phyloP scores from a whole-genome alignment of 2,888 invertebrate species.

The Timandra comae region DNA sequence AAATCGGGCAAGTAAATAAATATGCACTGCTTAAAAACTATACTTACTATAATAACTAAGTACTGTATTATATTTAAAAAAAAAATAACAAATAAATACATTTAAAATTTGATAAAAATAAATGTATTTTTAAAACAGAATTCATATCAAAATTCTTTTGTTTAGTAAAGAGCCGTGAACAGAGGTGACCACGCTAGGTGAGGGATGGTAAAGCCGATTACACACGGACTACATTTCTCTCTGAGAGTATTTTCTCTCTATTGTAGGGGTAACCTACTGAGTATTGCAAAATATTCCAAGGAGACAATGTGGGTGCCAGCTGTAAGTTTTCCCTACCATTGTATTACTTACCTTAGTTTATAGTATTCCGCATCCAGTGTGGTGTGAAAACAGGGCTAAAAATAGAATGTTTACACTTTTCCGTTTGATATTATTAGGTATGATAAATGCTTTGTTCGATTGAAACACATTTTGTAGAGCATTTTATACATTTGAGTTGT shows the following conservation, averaged over 20 bases:
- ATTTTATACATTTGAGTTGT: too few relatives aligned
- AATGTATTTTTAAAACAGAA: too few relatives aligned
- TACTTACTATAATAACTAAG: too few relatives aligned
- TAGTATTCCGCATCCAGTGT: neutral
- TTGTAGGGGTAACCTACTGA: slow-evolving; percentile 33
- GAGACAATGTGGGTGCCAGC: slow-evolving; percentile 9
- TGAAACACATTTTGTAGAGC: too few relatives aligned
- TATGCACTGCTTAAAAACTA: too few relatives aligned
- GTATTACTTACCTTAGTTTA: slow-evolving; percentile 1
- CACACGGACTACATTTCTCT: slow-evolving; percentile 44
- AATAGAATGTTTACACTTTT: neutral
- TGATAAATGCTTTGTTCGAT: too few relatives aligned
- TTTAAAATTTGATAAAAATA: too few relatives aligned
- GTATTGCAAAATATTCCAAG: slow-evolving; percentile 31
- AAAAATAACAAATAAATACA: too few relatives aligned
- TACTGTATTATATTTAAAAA: too few relatives aligned
- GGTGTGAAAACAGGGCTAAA: neutral
- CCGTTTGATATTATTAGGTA: too few relatives aligned
- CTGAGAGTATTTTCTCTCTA: slow-evolving; percentile 38
- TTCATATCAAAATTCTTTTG: slow-evolving; percentile 6
- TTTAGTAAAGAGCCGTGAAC: slow-evolving; percentile 17
- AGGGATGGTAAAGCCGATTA: slow-evolving; percentile 63
- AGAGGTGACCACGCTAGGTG: slow-evolving; percentile 29
- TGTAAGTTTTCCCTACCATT: slow-evolving; percentile 18
- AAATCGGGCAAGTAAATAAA: too few relatives aligned